These are phyloP conservation scores for Heliconius cydno DNA, from an alignment of 2,888 invertebrate species.

Conservation along the genomic window DNA sequence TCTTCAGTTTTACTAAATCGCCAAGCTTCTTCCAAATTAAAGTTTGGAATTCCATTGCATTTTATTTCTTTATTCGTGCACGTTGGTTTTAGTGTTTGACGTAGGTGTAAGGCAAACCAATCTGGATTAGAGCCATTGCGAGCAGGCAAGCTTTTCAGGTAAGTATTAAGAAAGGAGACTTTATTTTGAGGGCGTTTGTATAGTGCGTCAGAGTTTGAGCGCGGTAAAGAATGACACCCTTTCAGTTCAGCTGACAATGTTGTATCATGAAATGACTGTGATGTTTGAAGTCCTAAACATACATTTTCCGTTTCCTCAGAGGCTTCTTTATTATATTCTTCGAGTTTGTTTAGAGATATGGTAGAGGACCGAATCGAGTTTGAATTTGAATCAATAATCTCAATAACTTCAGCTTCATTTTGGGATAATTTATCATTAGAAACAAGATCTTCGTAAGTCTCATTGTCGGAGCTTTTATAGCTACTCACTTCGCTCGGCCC, in stretches of 20 bases:
- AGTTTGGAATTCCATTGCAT: conserved; percentile 58
- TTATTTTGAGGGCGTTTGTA: conserved; percentile 75
- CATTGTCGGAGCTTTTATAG: conserved; percentile 81
- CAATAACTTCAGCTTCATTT: conserved; percentile 51
- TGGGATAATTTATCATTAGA: conserved; percentile 41
- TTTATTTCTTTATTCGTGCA: conserved; percentile 56
- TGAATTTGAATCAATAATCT: conserved; percentile 52
- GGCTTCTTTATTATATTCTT: conserved; percentile 53
- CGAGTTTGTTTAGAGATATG: conserved; percentile 54
- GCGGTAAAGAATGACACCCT: conserved; percentile 58
- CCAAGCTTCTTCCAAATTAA: conserved; percentile 56
- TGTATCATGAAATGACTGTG: conserved; percentile 72
- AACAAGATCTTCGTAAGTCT: conserved; percentile 63
- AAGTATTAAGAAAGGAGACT: conserved; percentile 79
- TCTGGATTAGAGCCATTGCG: conserved; percentile 73
- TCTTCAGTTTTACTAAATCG: conserved; percentile 58
- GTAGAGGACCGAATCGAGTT: conserved; percentile 54
- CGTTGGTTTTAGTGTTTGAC: conserved; percentile 61
- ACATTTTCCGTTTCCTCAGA: conserved; percentile 47
- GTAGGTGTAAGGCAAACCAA: conserved; percentile 70
- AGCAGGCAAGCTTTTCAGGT: conserved; percentile 78
- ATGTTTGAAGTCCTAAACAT: conserved; percentile 66
- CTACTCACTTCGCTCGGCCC: conserved; percentile 76
- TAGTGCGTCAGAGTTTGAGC: conserved; percentile 72
- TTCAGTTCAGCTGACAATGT: conserved; percentile 57